Percentiles rank a stretch among this genome's conserved stretches.
phyloP scores from a whole-genome alignment of 2,888 invertebrate species.

The Empis livida region DNA sequence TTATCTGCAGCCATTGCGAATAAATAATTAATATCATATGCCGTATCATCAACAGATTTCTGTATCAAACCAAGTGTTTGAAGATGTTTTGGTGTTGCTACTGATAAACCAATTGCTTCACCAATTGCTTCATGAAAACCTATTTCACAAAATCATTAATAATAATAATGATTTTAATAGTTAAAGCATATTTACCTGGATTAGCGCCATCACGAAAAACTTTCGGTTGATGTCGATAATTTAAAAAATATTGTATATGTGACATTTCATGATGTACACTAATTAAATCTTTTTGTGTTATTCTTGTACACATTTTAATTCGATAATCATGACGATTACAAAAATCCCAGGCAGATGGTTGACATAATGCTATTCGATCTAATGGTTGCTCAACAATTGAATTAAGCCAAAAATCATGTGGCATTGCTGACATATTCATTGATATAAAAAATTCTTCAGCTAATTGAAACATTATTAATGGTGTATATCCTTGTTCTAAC shows the following conservation, averaged over 20 bases:
- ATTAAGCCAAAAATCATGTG: conserved; percentile 76
- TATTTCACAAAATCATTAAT: conserved; percentile 24
- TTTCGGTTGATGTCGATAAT: conserved; percentile 69
- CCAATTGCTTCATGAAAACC: conserved; percentile 91
- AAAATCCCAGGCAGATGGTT: conserved; percentile 91
- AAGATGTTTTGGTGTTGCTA: conserved; percentile 72
- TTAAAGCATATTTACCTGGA: conserved; percentile 61
- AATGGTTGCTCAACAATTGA: conserved; percentile 69
- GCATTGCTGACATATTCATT: conserved; percentile 74
- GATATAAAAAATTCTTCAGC: conserved; percentile 88
- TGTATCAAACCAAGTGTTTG: conserved; percentile 70
- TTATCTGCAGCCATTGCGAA: conserved; percentile 79
- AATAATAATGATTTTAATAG: neutral
- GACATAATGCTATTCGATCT: conserved; percentile 67
- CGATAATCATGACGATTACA: conserved; percentile 76
- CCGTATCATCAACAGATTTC: conserved; percentile 65
- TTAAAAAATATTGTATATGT: conserved; percentile 78
- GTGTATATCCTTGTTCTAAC: conserved; percentile 73
- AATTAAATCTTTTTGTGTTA: conserved; percentile 73
- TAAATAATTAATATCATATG: conserved; percentile 74
- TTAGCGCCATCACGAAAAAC: conserved; percentile 86
- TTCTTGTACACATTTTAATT: conserved; percentile 78
- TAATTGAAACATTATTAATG: conserved; percentile 67
- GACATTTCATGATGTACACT: conserved; percentile 89
- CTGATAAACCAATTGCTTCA: conserved; percentile 75